Percentiles rank a stretch among this genome's conserved stretches.
Conservation (phyloP, 2,888 invertebrate genomes). For the Cylloceria caligata region DNA sequence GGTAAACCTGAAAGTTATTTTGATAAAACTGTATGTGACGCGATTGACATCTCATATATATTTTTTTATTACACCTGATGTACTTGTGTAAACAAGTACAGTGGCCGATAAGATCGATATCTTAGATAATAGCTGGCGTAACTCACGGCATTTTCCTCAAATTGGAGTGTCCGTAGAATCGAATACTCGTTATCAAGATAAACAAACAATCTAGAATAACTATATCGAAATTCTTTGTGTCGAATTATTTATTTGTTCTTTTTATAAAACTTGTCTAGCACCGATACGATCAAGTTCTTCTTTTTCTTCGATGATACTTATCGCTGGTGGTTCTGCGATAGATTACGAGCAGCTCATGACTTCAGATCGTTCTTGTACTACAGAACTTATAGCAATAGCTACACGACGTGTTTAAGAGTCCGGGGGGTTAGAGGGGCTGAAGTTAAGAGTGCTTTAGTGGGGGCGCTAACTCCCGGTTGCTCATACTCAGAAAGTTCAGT, state of each 20-base stretch:
- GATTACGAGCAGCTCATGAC: conserved; percentile 22
- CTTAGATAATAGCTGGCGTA: neutral
- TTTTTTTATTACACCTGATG: no score
- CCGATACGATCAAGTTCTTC: conserved; percentile 5
- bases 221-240: neutral
- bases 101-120: neutral
- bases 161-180: neutral
- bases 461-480: conserved; percentile 28
- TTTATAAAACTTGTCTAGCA: neutral
- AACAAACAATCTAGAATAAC: neutral
- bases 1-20: no score
- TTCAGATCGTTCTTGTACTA: conserved; percentile 16
- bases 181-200: neutral
- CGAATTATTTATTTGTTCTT: neutral
- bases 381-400: conserved; percentile 32
- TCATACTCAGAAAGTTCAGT: conserved; percentile 68
- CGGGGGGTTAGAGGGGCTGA: conserved; percentile 45
- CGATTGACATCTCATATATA: no score
- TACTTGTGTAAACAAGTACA: neutral
- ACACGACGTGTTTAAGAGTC: conserved; percentile 33
- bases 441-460: conserved; percentile 33
- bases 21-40: no score
- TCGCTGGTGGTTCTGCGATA: conserved; percentile 13
- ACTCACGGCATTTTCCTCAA: neutral
- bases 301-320: conserved; percentile 22